A percentile compares a stretch with the other conserved stretches of the same genome.
phyloP scores from a whole-genome alignment of 1,140 invertebrate species.

The Pseudomyrmex flavicornis region DNA sequence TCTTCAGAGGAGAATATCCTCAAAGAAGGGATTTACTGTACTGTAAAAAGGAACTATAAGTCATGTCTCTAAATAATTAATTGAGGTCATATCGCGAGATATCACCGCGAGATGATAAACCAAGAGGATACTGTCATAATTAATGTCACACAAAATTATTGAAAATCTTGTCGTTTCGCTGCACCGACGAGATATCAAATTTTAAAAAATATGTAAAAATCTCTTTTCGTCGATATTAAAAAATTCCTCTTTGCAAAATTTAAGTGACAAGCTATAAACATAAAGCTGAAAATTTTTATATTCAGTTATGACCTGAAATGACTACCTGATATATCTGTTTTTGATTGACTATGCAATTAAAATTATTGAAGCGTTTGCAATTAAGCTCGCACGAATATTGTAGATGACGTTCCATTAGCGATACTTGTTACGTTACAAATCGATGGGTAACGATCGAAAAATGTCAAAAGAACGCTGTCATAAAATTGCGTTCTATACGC shows the following conservation, averaged over 20 bases:
- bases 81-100: background rate
- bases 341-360: slow-evolving; percentile 23
- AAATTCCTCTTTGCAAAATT: background rate
- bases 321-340: slow-evolving; percentile 1
- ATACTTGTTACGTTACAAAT: slow-evolving; percentile 19
- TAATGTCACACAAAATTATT: slow-evolving; percentile 9
- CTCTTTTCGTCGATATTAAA: background rate
- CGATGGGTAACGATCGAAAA: background rate
- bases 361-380: background rate
- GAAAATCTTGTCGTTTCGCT: no score
- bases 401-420: slow-evolving; percentile 20
- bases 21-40: background rate
- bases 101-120: background rate
- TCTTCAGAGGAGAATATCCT: background rate
- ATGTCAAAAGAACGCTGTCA: background rate
- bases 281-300: background rate
- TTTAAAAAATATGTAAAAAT: no score
- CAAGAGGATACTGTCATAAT: background rate
- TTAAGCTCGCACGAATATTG: background rate
- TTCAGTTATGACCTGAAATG: background rate
- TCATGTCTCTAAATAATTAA: background rate
- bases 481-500: background rate
- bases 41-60: background rate
- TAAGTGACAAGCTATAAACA: background rate
- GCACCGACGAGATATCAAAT: no score